A percentile compares a stretch with the other conserved stretches of the same genome.
These are phyloP conservation scores for Eledona agricola DNA, from an alignment of 2,888 invertebrate species.

Conservation along the genomic window DNA sequence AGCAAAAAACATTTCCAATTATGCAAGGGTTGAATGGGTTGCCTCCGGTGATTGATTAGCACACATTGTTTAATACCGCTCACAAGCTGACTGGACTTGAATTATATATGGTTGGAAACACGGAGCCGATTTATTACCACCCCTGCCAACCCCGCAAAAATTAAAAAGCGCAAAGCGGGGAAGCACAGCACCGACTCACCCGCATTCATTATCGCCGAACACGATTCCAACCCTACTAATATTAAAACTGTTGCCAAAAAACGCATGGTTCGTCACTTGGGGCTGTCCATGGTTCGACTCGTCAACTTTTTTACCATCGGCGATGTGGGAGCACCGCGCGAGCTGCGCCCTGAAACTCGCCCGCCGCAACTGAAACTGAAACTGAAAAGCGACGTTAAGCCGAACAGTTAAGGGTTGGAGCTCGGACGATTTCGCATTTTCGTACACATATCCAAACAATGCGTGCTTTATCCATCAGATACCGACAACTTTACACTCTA, in stretches of 20 bases:
- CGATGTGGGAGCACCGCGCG: too few species aligned
- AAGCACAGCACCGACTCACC: too few species aligned
- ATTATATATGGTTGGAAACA: constrained; percentile 41
- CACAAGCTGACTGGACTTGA: constrained; percentile 39
- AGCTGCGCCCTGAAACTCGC: constrained; percentile 15
- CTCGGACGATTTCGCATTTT: constrained; percentile 24
- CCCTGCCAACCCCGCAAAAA: constrained; percentile 22
- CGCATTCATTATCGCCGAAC: constrained; percentile 45
- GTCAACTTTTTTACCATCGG: too few species aligned
- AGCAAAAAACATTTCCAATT: too few species aligned
- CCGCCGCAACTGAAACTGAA: constrained; percentile 28
- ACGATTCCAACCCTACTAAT: too few species aligned
- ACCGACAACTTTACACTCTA: constrained; percentile 1
- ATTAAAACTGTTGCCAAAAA: too few species aligned
- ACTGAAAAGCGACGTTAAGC: constrained; percentile 29
- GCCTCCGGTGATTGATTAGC: constrained; percentile 42
- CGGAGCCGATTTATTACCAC: constrained; percentile 33
- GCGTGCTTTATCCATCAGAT: constrained; percentile 22
- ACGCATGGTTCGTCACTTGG: too few species aligned
- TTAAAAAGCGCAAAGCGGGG: too few species aligned
- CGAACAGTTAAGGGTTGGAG: constrained; percentile 22
- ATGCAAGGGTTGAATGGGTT: constrained; percentile 19
- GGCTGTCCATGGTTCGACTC: too few species aligned
- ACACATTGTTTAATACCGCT: constrained; percentile 40
- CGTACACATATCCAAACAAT: too few species aligned